Conservation (phyloP, 2,888 invertebrate species). For the Corythucha ciliata region DNA sequence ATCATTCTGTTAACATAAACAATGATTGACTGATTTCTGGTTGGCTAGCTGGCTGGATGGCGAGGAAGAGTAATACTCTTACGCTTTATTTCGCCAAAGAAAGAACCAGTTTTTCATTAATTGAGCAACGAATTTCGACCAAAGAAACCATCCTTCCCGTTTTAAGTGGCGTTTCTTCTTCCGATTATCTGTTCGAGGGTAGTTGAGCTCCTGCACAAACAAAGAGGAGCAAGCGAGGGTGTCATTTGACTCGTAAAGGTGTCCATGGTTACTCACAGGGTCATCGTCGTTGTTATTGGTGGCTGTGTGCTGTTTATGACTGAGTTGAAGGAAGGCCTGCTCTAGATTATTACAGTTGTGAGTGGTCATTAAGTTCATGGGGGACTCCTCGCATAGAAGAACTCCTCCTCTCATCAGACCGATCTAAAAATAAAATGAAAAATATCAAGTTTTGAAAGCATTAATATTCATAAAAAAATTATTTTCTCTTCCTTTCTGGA, state of each 20-base stretch:
- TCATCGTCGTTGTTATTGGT: constrained; percentile 28
- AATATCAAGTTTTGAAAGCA: too few species aligned
- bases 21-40: neutral
- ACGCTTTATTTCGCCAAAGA: constrained; percentile 37
- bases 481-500: too few species aligned
- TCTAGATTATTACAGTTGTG: constrained; percentile 42
- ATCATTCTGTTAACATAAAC: constrained; percentile 39
- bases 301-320: constrained; percentile 36
- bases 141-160: constrained; percentile 28
- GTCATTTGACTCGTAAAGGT: too few species aligned
- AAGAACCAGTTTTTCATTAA: constrained; percentile 35
- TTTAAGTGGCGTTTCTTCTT: constrained; percentile 24
- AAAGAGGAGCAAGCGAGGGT: too few species aligned
- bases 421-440: constrained; percentile 41
- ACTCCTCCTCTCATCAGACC: constrained; percentile 47
- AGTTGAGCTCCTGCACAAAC: too few species aligned
- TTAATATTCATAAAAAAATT: too few species aligned
- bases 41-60: neutral
- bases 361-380: constrained; percentile 40
- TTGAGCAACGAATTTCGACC: constrained; percentile 35
- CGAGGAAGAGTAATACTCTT: too few species aligned
- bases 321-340: constrained; percentile 46
- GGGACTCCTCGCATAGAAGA: constrained; percentile 45
- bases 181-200: too few species aligned
- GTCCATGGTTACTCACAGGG: neutral